Evolutionary conservation across 2,113 vertebrate genomes (phyloP).

Genomic region (Sciurus niger): DNA sequence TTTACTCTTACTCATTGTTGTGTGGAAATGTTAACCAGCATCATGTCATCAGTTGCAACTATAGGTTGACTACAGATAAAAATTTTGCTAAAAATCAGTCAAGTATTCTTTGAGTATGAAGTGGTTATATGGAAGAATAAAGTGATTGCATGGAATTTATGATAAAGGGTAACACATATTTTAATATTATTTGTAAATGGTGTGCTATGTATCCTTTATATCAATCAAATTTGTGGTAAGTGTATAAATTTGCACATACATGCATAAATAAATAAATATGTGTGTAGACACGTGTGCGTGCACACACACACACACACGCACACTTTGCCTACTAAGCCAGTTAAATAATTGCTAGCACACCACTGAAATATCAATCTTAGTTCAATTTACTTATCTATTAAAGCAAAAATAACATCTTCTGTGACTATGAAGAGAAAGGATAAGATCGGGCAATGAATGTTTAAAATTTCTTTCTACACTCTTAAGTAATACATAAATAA

Average conservation of each 20-base stretch:
- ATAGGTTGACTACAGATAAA: not conserved
- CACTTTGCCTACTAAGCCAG: not conserved
- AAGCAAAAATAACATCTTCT: not conserved
- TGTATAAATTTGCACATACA: not conserved
- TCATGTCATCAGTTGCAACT: not conserved
- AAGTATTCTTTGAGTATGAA: not conserved
- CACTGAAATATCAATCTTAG: not conserved
- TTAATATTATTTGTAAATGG: not conserved
- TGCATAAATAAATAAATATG: not conserved
- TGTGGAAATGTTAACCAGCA: not conserved
- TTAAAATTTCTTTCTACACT: not conserved
- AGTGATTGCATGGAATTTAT: not conserved
- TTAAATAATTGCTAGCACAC: not conserved
- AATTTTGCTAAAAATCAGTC: slow-evolving; percentile 6
- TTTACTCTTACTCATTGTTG: not conserved
- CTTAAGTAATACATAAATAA: not conserved
- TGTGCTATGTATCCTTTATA: not conserved
- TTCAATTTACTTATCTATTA: not conserved
- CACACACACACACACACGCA: not conserved
- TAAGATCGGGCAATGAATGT: not conserved
- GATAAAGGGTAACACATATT: not conserved
- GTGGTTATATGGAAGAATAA: not conserved
- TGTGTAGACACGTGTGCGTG: not conserved
- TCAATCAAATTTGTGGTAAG: not conserved
- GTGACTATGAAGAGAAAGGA: not conserved